Percentiles rank a stretch among this genome's conserved stretches.
Evolutionary conservation across 1,140 invertebrate genomes (phyloP).

Genomic region (Zaprionus gabonicus): DNA sequence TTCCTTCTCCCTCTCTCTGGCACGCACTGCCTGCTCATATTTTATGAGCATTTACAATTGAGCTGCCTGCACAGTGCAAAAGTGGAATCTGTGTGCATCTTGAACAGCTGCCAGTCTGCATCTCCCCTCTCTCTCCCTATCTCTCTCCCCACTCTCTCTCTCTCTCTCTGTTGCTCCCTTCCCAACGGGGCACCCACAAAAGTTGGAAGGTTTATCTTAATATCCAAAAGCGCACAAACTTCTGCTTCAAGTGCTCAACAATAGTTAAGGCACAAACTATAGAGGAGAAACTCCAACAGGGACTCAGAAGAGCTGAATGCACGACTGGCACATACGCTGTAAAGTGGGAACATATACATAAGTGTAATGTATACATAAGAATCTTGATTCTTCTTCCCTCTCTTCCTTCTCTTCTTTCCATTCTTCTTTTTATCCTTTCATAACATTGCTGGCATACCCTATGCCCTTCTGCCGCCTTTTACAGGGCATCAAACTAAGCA

Average conservation of each 20-base stretch:
- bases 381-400: no score
- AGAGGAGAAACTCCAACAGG: slow-evolving; percentile 9
- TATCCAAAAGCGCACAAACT: slow-evolving; percentile 51
- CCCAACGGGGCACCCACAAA: slow-evolving; percentile 18
- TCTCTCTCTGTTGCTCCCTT: background rate
- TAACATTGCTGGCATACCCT: background rate
- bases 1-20: background rate
- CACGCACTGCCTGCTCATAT: slow-evolving; percentile 17
- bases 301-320: background rate
- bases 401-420: background rate
- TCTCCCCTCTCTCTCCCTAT: background rate
- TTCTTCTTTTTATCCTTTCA: background rate
- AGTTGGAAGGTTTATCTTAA: slow-evolving; percentile 68
- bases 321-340: background rate
- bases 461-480: background rate
- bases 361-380: no score
- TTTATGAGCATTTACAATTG: slow-evolving; percentile 51
- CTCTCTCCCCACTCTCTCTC: background rate
- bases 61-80: slow-evolving; percentile 21
- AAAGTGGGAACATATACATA: background rate
- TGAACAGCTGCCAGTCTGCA: slow-evolving; percentile 18
- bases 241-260: slow-evolving; percentile 63
- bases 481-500: slow-evolving; percentile 41
- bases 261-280: slow-evolving; percentile 51
- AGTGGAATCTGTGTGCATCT: slow-evolving; percentile 33